Conservation (phyloP, 2,888 invertebrate species). For the Mythimna impura region DNA sequence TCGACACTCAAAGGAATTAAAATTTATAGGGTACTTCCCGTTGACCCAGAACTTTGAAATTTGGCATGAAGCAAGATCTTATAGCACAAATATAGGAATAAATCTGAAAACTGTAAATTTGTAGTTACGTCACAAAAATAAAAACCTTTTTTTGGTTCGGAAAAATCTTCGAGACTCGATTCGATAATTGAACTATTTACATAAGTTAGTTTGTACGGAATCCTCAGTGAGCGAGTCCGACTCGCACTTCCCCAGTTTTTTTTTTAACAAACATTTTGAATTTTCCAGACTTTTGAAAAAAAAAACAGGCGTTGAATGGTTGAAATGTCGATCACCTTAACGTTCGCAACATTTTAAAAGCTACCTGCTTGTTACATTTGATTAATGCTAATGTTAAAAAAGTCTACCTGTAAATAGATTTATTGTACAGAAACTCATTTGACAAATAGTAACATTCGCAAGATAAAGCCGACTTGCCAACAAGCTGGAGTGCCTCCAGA, state of each 20-base stretch:
- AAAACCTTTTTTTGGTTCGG: no score
- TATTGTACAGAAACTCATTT: constrained; percentile 42
- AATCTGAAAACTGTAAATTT: no score
- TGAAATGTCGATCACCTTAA: constrained; percentile 13
- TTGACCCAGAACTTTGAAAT: no score
- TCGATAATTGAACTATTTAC: no score
- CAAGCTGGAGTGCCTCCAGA: constrained; percentile 41
- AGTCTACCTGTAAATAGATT: constrained; percentile 37
- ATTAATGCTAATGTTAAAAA: background rate
- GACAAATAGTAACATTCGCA: constrained; percentile 34
- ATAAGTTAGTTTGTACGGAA: no score
- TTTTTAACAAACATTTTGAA: background rate
- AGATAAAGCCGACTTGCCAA: constrained; percentile 48
- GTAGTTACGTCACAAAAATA: no score
- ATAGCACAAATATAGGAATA: no score
- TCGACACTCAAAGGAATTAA: no score
- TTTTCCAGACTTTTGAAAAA: background rate
- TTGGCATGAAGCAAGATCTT: no score
- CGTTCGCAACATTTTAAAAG: constrained; percentile 11
- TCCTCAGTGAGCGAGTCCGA: no score
- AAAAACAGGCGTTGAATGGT: background rate
- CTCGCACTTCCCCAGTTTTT: background rate
- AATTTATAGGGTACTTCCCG: no score
- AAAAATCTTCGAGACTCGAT: no score
- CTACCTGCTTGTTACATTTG: constrained; percentile 1